phyloP scores from a whole-genome alignment of 1,140 invertebrate genomes.

The Drosophila tropicalis region DNA sequence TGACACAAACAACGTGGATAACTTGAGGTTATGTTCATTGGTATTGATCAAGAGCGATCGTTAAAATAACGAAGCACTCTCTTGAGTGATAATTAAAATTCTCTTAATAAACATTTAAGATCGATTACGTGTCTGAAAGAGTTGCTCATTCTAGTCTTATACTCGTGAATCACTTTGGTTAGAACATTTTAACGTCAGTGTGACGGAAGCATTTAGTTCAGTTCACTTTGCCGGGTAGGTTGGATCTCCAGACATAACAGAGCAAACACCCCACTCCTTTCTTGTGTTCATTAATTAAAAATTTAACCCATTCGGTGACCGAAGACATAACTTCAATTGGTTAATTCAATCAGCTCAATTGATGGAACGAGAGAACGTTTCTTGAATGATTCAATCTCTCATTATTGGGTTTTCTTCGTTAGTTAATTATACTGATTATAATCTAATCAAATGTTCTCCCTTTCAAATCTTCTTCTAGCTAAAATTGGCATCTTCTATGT shows the following conservation, averaged over 20 bases:
- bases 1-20: neutral
- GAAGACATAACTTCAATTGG: conserved; percentile 48
- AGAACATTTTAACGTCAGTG: conserved; percentile 29
- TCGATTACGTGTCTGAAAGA: neutral
- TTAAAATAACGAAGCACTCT: neutral
- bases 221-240: conserved; percentile 19
- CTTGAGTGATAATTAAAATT: neutral
- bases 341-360: conserved; percentile 72
- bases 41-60: neutral
- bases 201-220: conserved; percentile 41
- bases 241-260: neutral
- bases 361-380: conserved; percentile 16
- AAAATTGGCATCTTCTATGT: conserved; percentile 96
- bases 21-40: conserved; percentile 63
- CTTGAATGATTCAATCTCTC: conserved; percentile 31
- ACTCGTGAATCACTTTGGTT: conserved; percentile 28
- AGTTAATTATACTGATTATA: conserved; percentile 42
- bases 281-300: conserved; percentile 51
- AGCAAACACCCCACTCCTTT: conserved; percentile 4
- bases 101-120: conserved; percentile 18
- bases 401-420: conserved; percentile 26
- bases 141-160: conserved; percentile 2
- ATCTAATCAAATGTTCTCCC: conserved; percentile 28
- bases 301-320: conserved; percentile 64
- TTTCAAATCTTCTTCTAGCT: conserved; percentile 84